Percentiles rank a stretch among this genome's conserved stretches.
Evolutionary conservation across 2,888 invertebrate species (phyloP).

Genomic region (Mesochorus sp.): DNA sequence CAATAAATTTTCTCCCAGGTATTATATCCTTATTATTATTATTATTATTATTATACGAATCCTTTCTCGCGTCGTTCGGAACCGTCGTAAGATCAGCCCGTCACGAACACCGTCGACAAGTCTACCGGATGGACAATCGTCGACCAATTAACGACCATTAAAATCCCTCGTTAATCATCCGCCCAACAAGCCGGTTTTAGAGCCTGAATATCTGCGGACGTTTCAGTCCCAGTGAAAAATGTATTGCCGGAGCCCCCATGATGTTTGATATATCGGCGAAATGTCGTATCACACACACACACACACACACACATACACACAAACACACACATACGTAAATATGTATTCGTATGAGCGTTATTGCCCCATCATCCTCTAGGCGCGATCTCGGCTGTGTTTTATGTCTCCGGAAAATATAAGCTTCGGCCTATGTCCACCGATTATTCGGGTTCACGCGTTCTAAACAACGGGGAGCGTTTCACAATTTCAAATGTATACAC

Average conservation of each 20-base stretch:
- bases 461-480: conserved; percentile 16
- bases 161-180: conserved; percentile 57
- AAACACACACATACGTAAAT: too few relatives aligned
- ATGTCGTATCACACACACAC: background rate
- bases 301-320: too few relatives aligned
- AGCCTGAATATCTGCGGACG: conserved; percentile 14
- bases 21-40: background rate
- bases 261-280: conserved; percentile 50
- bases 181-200: conserved; percentile 16
- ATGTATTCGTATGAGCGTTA: background rate
- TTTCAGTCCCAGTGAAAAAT: conserved; percentile 17
- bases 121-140: conserved; percentile 49
- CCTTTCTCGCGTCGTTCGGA: conserved; percentile 6
- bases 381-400: background rate
- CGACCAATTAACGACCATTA: conserved; percentile 55
- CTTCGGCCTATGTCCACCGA: conserved; percentile 20
- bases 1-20: conserved; percentile 17
- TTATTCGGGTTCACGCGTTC: conserved; percentile 13
- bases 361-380: conserved; percentile 5
- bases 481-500: conserved; percentile 1
- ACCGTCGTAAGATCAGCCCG: background rate
- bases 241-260: conserved; percentile 18
- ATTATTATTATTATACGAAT: conserved; percentile 50
- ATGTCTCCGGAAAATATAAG: conserved; percentile 11
- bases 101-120: conserved; percentile 28